Conservation (phyloP, 92 coral and sea anemone species). For the Epizoanthus rinbou region DNA sequence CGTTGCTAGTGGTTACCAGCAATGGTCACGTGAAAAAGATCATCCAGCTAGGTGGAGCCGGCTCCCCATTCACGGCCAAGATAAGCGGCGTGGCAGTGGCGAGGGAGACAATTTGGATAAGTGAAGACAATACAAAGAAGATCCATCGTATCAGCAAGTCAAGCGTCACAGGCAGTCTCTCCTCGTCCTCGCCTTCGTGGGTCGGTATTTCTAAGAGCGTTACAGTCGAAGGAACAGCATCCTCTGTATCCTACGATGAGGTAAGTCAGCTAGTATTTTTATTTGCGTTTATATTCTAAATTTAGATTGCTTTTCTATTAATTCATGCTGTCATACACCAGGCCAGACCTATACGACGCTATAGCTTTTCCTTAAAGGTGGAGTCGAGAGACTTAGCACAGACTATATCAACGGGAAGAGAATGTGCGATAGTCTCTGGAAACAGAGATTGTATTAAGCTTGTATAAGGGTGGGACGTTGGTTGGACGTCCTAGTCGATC, state of each 20-base stretch:
- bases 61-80: slow-evolving; percentile 66
- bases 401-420: too few species aligned
- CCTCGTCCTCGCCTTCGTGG: slow-evolving; percentile 68
- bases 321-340: too few species aligned
- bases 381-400: too few species aligned
- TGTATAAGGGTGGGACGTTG: too few species aligned
- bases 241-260: slow-evolving; percentile 92
- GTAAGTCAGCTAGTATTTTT: background rate
- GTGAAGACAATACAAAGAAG: slow-evolving; percentile 62
- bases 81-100: slow-evolving; percentile 90
- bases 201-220: slow-evolving; percentile 61
- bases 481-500: too few species aligned
- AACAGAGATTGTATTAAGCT: too few species aligned
- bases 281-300: too few species aligned
- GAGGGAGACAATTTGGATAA: slow-evolving; percentile 81
- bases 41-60: slow-evolving; percentile 73
- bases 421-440: too few species aligned
- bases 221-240: slow-evolving; percentile 79
- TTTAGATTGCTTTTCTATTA: too few species aligned
- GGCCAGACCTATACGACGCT: too few species aligned
- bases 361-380: too few species aligned
- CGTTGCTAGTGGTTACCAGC: slow-evolving; percentile 78
- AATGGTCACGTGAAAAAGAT: slow-evolving; percentile 69
- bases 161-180: slow-evolving; percentile 62
- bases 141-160: slow-evolving; percentile 74